These are phyloP conservation scores for Cheirogaleus medius DNA, from an alignment of 2,113 vertebrate species.

Conservation along the genomic window DNA sequence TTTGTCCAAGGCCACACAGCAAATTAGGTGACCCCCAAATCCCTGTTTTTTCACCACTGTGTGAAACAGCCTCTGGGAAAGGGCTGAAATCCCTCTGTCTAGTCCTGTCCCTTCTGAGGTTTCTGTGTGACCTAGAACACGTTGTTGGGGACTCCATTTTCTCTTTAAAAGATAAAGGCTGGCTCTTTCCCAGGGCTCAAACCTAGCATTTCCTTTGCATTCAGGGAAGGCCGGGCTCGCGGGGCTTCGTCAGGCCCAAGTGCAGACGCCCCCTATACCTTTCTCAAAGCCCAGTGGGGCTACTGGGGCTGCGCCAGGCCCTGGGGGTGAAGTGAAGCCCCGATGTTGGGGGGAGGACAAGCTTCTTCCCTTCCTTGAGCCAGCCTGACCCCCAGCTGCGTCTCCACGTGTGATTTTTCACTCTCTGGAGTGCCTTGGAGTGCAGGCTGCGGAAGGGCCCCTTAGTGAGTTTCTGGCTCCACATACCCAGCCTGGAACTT, in stretches of 20 bases:
- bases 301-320: background rate
- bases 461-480: background rate
- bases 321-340: background rate
- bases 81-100: background rate
- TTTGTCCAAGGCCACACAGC: background rate
- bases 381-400: background rate
- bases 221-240: background rate
- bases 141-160: background rate
- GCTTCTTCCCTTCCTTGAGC: background rate
- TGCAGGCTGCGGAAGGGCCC: background rate
- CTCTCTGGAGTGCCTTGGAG: background rate
- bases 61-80: background rate
- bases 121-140: background rate
- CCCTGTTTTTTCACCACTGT: background rate
- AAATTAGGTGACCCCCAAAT: background rate
- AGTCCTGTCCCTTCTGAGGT: background rate
- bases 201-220: background rate
- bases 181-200: background rate
- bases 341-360: background rate
- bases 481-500: background rate
- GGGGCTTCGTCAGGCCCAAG: background rate
- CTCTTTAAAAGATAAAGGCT: conserved; percentile 7
- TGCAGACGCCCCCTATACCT: background rate
- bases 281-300: background rate
- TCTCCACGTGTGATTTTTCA: rapidly evolving